Evolutionary conservation across 2,113 vertebrate species (phyloP).

Genomic region (Cephalopterus ornatus): DNA sequence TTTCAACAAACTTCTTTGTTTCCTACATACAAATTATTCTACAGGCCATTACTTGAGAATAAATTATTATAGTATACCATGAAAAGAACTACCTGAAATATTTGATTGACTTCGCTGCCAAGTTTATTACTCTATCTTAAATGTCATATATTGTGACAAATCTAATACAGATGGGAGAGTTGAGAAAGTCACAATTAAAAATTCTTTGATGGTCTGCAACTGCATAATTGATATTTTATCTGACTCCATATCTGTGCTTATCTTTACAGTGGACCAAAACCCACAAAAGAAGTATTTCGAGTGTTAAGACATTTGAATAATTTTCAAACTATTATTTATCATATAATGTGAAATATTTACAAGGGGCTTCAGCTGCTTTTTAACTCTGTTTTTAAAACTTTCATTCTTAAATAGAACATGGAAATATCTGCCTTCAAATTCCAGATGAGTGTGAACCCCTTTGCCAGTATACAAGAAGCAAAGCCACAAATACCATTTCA

Average conservation of each 20-base stretch:
- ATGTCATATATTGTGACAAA: not conserved
- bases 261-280: not conserved
- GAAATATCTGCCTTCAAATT: constrained; percentile 35
- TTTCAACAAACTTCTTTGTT: not conserved
- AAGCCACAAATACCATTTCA: constrained; percentile 23
- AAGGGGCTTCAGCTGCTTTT: not conserved
- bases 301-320: not conserved
- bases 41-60: not conserved
- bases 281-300: not conserved
- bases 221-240: not conserved
- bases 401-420: constrained; percentile 30
- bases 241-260: not conserved
- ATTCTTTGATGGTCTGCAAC: not conserved
- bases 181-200: not conserved
- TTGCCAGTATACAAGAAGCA: constrained; percentile 33
- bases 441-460: not conserved
- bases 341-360: not conserved
- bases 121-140: not conserved
- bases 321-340: not conserved
- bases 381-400: constrained; percentile 42
- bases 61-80: not conserved
- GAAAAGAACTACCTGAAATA: not conserved
- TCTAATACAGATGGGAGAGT: not conserved
- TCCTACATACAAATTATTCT: not conserved
- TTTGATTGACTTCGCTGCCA: not conserved